A percentile compares a stretch with the other conserved stretches of the same genome.
Conservation (phyloP, 2,797 vertebrate species). For the Perodicticus potto region DNA sequence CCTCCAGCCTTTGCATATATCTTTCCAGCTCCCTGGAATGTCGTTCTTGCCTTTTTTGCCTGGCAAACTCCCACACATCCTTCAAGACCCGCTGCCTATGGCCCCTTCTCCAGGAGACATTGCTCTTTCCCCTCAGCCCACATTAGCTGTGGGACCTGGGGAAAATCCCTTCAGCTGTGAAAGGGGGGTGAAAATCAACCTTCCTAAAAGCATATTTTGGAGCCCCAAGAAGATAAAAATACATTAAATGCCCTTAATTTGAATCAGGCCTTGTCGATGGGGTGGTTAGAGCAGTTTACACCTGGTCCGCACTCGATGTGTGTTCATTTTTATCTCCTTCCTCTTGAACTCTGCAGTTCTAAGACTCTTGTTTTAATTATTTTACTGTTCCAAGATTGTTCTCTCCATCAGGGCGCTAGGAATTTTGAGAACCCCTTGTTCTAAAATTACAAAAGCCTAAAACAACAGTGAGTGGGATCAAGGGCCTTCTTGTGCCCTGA, state of each 20-base stretch:
- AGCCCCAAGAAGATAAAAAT: neutral
- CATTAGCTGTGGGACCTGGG: neutral
- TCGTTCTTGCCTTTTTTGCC: neutral
- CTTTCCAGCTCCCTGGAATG: neutral
- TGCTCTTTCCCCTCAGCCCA: neutral
- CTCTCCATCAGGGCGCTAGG: constrained; percentile 52
- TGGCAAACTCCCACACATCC: constrained; percentile 24
- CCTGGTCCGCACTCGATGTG: neutral
- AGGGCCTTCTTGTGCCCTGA: constrained; percentile 65
- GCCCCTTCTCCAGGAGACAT: neutral
- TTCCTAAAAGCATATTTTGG: neutral
- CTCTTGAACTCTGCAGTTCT: constrained; percentile 32
- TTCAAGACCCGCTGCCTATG: neutral
- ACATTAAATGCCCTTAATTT: neutral
- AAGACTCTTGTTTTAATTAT: constrained; percentile 70
- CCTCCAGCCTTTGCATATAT: neutral
- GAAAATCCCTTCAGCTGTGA: neutral
- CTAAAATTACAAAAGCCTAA: constrained; percentile 80
- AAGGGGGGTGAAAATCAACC: neutral
- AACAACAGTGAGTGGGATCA: constrained; percentile 8
- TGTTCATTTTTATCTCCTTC: neutral
- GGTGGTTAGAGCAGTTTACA: no score
- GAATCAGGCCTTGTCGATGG: neutral
- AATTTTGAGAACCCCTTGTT: constrained; percentile 79
- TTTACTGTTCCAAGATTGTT: constrained; percentile 73